Conservation (phyloP, 2,113 vertebrate genomes). For the Xenopus tropicalis region DNA sequence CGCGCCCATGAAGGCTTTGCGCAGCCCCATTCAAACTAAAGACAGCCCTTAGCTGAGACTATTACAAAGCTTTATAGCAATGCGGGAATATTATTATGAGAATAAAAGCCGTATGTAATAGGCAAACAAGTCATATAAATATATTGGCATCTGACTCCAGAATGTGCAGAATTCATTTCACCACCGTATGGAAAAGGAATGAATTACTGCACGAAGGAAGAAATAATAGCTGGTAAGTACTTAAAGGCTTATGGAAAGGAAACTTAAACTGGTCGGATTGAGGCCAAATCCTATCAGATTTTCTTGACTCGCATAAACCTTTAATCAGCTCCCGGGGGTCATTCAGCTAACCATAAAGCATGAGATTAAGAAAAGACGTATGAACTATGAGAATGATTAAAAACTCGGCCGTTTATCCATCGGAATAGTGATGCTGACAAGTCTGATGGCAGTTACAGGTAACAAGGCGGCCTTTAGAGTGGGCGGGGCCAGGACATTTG, state of each 20-base stretch:
- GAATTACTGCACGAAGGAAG: slow-evolving; percentile 53
- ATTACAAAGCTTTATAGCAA: no score
- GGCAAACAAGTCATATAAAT: not conserved
- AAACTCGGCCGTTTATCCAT: not conserved
- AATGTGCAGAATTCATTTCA: slow-evolving; percentile 1
- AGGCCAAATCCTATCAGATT: slow-evolving; percentile 75
- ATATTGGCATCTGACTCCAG: slow-evolving; percentile 43
- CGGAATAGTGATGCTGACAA: not conserved
- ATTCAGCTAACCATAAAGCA: slow-evolving; percentile 56
- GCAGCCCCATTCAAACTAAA: no score
- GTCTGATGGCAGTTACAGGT: no score
- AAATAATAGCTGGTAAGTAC: slow-evolving; percentile 67
- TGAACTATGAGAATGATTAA: slow-evolving; percentile 46
- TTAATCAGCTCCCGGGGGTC: slow-evolving; percentile 66
- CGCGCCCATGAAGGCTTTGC: no score
- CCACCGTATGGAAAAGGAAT: rapidly evolving
- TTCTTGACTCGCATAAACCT: slow-evolving; percentile 72
- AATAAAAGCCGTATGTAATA: not conserved
- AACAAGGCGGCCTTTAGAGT: no score
- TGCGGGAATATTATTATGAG: not conserved
- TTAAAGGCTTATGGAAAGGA: slow-evolving; percentile 73
- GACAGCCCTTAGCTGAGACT: no score
- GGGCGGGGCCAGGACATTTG: no score
- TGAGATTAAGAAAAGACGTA: slow-evolving; percentile 51
- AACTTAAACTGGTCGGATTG: slow-evolving; percentile 74